Conservation (phyloP, 2,797 vertebrate genomes). For the Poecile montanus region DNA sequence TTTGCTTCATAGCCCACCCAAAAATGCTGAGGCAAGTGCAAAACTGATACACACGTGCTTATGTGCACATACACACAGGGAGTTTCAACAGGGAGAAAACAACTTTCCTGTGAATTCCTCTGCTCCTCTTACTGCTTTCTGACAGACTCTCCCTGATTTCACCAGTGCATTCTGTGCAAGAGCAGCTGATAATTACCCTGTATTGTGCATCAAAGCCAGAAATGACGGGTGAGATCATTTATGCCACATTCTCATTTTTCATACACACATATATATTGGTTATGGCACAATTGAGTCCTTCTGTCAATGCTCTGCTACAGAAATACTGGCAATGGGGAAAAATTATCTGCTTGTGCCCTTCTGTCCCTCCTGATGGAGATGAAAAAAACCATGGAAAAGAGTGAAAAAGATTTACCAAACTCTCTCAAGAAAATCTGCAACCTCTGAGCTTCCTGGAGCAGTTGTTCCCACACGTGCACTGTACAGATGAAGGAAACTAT, state of each 20-base stretch:
- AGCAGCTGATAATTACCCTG: background rate
- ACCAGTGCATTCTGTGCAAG: background rate
- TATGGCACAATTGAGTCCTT: background rate
- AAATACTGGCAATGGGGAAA: background rate
- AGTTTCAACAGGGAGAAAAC: background rate
- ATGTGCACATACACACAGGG: background rate
- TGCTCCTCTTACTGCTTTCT: background rate
- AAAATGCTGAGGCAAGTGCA: background rate
- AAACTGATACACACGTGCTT: background rate
- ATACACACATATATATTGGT: background rate
- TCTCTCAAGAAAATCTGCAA: background rate
- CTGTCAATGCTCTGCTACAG: background rate
- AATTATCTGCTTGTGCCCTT: background rate
- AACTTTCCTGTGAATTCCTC: background rate
- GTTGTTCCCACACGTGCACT: background rate
- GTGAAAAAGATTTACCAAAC: background rate
- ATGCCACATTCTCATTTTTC: background rate
- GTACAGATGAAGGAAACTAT: background rate
- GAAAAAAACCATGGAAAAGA: background rate
- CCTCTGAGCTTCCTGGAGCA: background rate
- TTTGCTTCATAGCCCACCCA: background rate
- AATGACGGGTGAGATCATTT: background rate
- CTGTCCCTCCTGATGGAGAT: background rate
- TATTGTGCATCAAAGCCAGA: background rate
- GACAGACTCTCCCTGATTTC: accelerated